These are phyloP conservation scores for Dolichoris vasculosae DNA, from an alignment of 1,140 invertebrate species.

Conservation along the genomic window DNA sequence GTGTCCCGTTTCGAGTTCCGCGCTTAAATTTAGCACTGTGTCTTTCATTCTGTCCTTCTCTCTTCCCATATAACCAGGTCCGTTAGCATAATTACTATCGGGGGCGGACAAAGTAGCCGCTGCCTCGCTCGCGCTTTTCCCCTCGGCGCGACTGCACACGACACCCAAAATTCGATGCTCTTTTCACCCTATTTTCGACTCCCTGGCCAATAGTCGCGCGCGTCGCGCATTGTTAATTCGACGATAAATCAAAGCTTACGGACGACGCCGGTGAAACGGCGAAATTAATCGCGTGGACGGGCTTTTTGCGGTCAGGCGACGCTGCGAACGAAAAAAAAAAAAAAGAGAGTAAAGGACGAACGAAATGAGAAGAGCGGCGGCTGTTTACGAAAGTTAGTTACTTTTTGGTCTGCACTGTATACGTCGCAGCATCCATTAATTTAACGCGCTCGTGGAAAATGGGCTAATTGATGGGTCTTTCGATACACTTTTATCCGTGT, in stretches of 20 bases:
- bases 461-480: conserved; percentile 33
- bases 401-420: background rate
- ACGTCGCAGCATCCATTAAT: conserved; percentile 14
- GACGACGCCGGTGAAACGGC: background rate
- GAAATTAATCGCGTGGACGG: conserved; percentile 23
- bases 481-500: background rate
- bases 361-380: conserved; percentile 1
- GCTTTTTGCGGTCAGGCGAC: conserved; percentile 7
- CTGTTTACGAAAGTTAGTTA: conserved; percentile 27
- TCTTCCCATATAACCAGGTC: background rate
- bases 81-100: conserved; percentile 63
- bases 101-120: conserved; percentile 28
- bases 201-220: background rate
- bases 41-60: conserved; percentile 49
- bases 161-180: background rate
- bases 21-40: conserved; percentile 64
- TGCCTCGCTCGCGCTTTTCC: background rate
- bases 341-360: too few relatives aligned
- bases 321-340: background rate
- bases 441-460: conserved; percentile 20
- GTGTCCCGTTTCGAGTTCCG: conserved; percentile 54
- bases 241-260: conserved; percentile 36
- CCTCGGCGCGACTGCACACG: background rate
- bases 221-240: conserved; percentile 35
- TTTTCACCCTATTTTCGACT: conserved; percentile 25